phyloP scores from a whole-genome alignment of 1,140 invertebrate genomes.

The Whitmania pigra region DNA sequence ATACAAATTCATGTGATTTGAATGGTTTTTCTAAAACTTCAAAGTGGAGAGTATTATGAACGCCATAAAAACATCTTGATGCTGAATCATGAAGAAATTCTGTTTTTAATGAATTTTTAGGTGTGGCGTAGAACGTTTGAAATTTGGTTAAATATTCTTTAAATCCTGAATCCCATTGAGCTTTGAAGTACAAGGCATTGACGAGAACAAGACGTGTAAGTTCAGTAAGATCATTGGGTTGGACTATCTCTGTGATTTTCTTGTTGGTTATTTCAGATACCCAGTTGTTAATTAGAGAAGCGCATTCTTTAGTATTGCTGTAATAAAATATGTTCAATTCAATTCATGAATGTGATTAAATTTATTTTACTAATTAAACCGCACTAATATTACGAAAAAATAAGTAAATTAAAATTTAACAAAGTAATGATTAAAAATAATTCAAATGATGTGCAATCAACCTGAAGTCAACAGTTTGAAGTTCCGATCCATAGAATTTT shows the following conservation, averaged over 20 bases:
- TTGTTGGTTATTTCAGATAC: slow-evolving; percentile 1
- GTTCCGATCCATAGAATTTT: background rate
- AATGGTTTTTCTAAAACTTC: background rate
- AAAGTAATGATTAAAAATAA: too few relatives aligned
- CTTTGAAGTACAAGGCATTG: slow-evolving; percentile 17
- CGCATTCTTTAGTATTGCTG: background rate
- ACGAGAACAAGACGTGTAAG: slow-evolving; percentile 2
- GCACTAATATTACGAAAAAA: background rate
- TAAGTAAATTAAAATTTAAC: background rate
- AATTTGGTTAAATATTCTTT: background rate
- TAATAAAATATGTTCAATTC: background rate
- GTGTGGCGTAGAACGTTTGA: background rate
- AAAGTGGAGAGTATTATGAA: background rate
- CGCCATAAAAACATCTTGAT: background rate
- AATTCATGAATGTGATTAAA: too few relatives aligned
- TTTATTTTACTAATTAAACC: too few relatives aligned
- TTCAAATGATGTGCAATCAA: too few relatives aligned
- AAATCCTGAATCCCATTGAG: background rate
- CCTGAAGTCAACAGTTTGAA: slow-evolving; percentile 1
- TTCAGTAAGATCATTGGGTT: background rate
- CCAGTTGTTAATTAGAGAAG: slow-evolving; percentile 4
- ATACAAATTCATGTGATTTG: background rate
- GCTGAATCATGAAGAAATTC: slow-evolving; percentile 30
- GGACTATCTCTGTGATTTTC: slow-evolving; percentile 1
- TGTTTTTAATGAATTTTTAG: background rate